Conservation (phyloP, 1,140 invertebrate genomes). For the Lasioglossum albipes region DNA sequence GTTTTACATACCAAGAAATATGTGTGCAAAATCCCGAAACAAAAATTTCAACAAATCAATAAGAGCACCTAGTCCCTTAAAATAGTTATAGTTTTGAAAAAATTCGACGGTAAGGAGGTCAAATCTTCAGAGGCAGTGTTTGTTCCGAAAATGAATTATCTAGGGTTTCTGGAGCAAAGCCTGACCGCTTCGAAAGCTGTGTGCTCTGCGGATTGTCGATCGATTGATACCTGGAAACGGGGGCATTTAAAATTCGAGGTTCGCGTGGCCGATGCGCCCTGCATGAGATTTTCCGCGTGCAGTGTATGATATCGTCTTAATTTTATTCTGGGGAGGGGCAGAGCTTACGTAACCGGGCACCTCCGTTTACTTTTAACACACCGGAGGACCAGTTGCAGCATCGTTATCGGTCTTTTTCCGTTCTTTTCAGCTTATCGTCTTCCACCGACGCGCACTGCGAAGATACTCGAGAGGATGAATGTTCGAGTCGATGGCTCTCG, state of each 20-base stretch:
- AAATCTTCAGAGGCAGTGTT: too few species aligned
- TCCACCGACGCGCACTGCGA: slow-evolving; percentile 53
- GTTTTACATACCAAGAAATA: too few species aligned
- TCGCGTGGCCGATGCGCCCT: background rate
- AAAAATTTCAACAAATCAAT: too few species aligned
- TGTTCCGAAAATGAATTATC: too few species aligned
- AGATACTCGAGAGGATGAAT: slow-evolving; percentile 60
- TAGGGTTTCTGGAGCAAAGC: too few species aligned
- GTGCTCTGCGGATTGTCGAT: too few species aligned
- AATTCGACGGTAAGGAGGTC: background rate
- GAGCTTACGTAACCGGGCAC: background rate
- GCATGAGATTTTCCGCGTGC: too few species aligned
- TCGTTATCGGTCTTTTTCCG: slow-evolving; percentile 52
- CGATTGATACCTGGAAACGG: background rate
- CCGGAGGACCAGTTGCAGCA: slow-evolving; percentile 35
- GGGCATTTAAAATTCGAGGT: background rate
- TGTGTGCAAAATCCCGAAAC: too few species aligned
- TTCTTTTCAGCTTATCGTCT: slow-evolving; percentile 55
- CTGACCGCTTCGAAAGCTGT: too few species aligned
- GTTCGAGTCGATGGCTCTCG: slow-evolving; percentile 60
- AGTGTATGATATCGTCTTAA: background rate
- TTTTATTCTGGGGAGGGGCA: background rate
- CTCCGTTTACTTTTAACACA: slow-evolving; percentile 45
- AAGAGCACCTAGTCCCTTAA: too few species aligned
- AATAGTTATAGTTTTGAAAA: too few species aligned